Conservation (phyloP, 2,797 vertebrate species). For the Pygocentrus nattereri region DNA sequence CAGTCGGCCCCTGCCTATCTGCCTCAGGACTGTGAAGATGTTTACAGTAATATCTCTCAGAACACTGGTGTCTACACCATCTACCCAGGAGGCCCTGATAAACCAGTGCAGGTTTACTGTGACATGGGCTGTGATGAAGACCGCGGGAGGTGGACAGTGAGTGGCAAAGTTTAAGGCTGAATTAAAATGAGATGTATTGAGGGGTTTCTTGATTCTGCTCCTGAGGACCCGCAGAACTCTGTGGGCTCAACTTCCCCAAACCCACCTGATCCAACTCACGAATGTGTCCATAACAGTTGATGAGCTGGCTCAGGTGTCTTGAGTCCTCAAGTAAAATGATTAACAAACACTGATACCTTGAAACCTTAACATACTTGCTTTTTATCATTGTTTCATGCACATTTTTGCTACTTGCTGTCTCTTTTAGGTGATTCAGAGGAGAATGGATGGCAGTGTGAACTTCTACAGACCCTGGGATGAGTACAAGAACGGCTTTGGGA, state of each 20-base stretch:
- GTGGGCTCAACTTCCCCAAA: too few relatives aligned
- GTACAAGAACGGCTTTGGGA: constrained; percentile 65
- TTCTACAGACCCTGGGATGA: constrained; percentile 62
- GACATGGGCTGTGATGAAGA: constrained; percentile 60
- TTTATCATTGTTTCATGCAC: too few relatives aligned
- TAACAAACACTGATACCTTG: too few relatives aligned
- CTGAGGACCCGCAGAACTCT: too few relatives aligned
- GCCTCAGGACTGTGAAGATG: neutral
- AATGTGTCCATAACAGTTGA: too few relatives aligned
- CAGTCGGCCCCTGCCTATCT: neutral
- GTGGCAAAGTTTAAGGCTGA: neutral
- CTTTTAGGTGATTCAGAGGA: constrained; percentile 63
- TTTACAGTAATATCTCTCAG: neutral
- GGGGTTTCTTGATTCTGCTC: neutral
- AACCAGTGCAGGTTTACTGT: constrained; percentile 57
- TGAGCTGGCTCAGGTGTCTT: too few relatives aligned
- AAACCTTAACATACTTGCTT: too few relatives aligned
- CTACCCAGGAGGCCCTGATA: constrained; percentile 60
- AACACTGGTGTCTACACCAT: constrained; percentile 59
- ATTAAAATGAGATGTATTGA: neutral
- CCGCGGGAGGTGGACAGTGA: constrained; percentile 61
- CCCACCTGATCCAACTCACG: too few relatives aligned
- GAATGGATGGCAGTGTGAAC: constrained; percentile 61
- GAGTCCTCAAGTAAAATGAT: too few relatives aligned
- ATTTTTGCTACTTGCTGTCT: neutral